These are phyloP conservation scores for Pharmacophagus antenor DNA, from an alignment of 2,888 invertebrate genomes.

Conservation along the genomic window DNA sequence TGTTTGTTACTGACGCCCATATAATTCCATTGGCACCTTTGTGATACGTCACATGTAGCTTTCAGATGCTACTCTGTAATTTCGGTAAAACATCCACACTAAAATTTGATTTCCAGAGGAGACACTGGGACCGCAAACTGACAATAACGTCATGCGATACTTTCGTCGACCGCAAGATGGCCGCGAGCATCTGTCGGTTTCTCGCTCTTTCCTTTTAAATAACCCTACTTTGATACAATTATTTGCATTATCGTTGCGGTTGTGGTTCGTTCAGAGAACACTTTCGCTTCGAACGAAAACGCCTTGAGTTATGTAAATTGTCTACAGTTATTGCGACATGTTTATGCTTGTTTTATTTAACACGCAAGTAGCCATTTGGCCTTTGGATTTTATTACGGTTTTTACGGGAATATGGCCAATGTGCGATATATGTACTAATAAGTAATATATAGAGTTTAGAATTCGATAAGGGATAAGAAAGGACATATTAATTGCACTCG, in stretches of 20 bases:
- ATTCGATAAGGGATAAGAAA: no score
- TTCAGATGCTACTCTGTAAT: constrained; percentile 53
- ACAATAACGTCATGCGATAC: constrained; percentile 63
- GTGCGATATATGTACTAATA: no score
- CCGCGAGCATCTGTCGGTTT: constrained; percentile 78
- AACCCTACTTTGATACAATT: constrained; percentile 70
- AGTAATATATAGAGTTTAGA: no score
- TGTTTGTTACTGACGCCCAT: constrained; percentile 14
- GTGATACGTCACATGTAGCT: constrained; percentile 45
- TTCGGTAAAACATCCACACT: constrained; percentile 53
- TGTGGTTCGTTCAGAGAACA: constrained; percentile 54
- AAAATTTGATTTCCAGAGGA: constrained; percentile 74
- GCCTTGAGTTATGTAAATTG: constrained; percentile 55
- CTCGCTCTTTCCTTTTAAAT: constrained; percentile 72
- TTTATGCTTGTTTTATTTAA: constrained; percentile 29
- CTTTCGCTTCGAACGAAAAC: constrained; percentile 50
- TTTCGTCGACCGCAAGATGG: constrained; percentile 68
- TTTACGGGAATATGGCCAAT: not conserved
- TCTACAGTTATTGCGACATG: constrained; percentile 29
- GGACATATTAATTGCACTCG: no score
- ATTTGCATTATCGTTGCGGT: constrained; percentile 71
- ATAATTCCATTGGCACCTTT: constrained; percentile 30
- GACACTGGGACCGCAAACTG: constrained; percentile 73
- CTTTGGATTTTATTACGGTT: not conserved
- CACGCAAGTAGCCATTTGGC: constrained; percentile 5